Conservation (phyloP, 2,797 vertebrate species). For the Manis pentadactyla region DNA sequence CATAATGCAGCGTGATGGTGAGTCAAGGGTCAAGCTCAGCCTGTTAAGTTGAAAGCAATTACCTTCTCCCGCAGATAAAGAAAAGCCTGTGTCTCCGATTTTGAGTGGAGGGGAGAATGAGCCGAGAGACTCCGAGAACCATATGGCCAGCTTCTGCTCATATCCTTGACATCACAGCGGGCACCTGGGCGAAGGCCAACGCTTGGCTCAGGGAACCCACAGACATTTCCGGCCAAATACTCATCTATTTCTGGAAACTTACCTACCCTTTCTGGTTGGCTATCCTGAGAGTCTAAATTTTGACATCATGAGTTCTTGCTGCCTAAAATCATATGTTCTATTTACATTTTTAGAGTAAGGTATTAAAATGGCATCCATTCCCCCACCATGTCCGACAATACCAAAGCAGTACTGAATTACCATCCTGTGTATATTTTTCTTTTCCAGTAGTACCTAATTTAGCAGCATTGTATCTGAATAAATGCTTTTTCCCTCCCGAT, state of each 20-base stretch:
- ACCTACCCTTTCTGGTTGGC: slow-evolving; percentile 16
- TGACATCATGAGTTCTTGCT: neutral
- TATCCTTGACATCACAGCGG: neutral
- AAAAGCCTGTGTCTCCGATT: neutral
- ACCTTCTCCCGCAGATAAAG: slow-evolving; percentile 31
- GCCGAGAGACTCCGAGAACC: neutral
- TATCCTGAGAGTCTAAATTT: slow-evolving; percentile 5
- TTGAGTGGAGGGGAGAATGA: neutral
- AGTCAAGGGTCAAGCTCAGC: slow-evolving; percentile 46
- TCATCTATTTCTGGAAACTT: slow-evolving; percentile 51
- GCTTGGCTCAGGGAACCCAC: neutral
- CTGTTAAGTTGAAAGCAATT: slow-evolving; percentile 47
- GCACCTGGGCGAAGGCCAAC: slow-evolving; percentile 1
- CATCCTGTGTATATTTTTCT: neutral
- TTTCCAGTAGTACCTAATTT: neutral
- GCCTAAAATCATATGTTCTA: slow-evolving; percentile 23
- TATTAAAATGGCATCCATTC: neutral
- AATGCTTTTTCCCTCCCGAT: neutral
- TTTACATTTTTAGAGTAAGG: neutral
- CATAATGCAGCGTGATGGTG: neutral
- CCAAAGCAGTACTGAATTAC: neutral
- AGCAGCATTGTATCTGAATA: neutral
- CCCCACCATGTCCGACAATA: neutral
- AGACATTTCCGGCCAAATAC: neutral
- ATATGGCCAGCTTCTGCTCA: slow-evolving; percentile 16